Evolutionary conservation across 2,113 vertebrate genomes (phyloP).

Genomic region (Lanius collurio): DNA sequence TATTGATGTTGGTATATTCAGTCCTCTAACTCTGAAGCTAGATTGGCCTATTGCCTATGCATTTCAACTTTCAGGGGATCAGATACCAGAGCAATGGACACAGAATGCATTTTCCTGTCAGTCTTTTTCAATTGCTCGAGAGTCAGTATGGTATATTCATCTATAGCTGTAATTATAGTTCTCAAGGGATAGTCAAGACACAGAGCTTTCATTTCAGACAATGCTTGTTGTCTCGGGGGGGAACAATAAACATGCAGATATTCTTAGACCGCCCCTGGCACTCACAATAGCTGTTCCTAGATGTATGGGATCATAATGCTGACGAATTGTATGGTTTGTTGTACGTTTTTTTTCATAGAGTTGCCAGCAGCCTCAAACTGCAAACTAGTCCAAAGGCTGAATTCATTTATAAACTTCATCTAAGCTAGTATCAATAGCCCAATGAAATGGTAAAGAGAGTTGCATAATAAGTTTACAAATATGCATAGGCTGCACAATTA

Average conservation of each 20-base stretch:
- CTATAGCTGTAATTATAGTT: slow-evolving; percentile 40
- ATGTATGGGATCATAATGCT: neutral
- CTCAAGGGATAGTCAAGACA: slow-evolving; percentile 42
- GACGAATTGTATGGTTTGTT: neutral
- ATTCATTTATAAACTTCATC: slow-evolving; percentile 24
- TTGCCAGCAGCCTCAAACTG: slow-evolving; percentile 26
- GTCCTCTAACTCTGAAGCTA: neutral
- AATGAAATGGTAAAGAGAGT: neutral
- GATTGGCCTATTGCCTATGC: neutral
- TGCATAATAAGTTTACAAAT: neutral
- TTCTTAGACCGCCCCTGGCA: slow-evolving; percentile 33
- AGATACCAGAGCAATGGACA: slow-evolving; percentile 16
- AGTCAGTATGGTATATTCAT: slow-evolving; percentile 9
- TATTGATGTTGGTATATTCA: neutral
- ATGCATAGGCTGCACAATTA: neutral
- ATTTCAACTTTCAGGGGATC: slow-evolving; percentile 35
- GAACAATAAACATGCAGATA: slow-evolving; percentile 51
- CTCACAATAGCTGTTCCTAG: slow-evolving; percentile 45
- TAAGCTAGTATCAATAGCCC: neutral
- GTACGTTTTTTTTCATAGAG: neutral
- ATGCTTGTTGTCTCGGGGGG: slow-evolving; percentile 20
- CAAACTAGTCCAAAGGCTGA: slow-evolving; percentile 15
- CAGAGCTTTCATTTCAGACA: slow-evolving; percentile 49
- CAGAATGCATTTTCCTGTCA: slow-evolving; percentile 33
- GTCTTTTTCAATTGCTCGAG: slow-evolving; percentile 32